Percentiles rank a stretch among this genome's conserved stretches.
These are phyloP conservation scores for Penaeus chinensis DNA, from an alignment of 1,140 invertebrate species.

Conservation along the genomic window DNA sequence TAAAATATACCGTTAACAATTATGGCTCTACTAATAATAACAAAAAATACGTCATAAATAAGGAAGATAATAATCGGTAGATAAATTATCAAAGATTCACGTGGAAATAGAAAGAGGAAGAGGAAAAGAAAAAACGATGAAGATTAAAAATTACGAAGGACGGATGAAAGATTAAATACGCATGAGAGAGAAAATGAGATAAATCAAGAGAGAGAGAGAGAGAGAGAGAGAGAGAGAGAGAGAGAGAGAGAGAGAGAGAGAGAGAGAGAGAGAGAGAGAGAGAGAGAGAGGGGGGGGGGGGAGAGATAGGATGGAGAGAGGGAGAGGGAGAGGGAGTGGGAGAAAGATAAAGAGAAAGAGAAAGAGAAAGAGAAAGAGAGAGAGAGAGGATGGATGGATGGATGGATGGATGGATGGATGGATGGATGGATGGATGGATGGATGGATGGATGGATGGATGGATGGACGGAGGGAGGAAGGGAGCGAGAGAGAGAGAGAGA, in stretches of 20 bases:
- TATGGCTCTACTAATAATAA: too few species aligned
- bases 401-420: neutral
- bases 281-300: neutral
- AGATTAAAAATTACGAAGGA: neutral
- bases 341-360: neutral
- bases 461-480: neutral
- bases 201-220: neutral
- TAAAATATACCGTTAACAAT: too few species aligned
- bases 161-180: neutral
- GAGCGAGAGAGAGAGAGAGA: neutral
- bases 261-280: neutral
- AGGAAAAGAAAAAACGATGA: neutral
- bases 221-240: neutral
- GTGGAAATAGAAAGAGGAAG: constrained; percentile 23
- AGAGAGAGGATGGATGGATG: neutral
- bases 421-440: neutral
- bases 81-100: neutral
- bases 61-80: neutral
- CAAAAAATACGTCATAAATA: too few species aligned
- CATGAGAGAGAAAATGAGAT: neutral
- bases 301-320: neutral
- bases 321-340: neutral
- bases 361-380: neutral
- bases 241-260: neutral
- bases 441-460: neutral